Conservation (phyloP, 2,888 invertebrate species). For the Diadegma fenestrale region DNA sequence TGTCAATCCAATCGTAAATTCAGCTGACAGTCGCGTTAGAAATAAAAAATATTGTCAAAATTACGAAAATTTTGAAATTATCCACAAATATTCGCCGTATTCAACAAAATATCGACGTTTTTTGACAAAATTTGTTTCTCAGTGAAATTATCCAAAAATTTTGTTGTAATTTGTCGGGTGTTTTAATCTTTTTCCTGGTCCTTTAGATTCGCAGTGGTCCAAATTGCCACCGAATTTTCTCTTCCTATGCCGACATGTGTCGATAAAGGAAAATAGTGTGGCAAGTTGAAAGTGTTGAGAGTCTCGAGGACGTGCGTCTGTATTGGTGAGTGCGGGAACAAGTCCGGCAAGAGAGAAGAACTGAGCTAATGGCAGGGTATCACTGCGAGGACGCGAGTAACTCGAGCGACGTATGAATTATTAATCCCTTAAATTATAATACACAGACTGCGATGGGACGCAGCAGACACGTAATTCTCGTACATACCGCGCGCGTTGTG, state of each 20-base stretch:
- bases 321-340: slow-evolving; percentile 26
- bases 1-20: too few relatives aligned
- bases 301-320: slow-evolving; percentile 19
- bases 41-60: too few relatives aligned
- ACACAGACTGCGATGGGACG: slow-evolving; percentile 41
- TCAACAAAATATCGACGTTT: too few relatives aligned
- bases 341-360: slow-evolving; percentile 51
- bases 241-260: background rate
- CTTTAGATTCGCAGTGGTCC: background rate
- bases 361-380: slow-evolving; percentile 70
- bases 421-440: slow-evolving; percentile 78
- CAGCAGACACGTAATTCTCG: slow-evolving; percentile 58
- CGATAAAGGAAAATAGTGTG: background rate
- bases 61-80: too few relatives aligned
- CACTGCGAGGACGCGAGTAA: slow-evolving; percentile 66
- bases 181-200: too few relatives aligned
- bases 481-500: slow-evolving; percentile 28
- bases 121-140: too few relatives aligned
- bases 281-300: slow-evolving; percentile 38
- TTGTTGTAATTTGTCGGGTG: too few relatives aligned
- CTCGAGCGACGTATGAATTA: slow-evolving; percentile 77
- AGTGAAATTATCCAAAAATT: too few relatives aligned
- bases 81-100: too few relatives aligned
- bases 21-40: too few relatives aligned
- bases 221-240: background rate